These are phyloP conservation scores for Cataglyphis albicans DNA, from an alignment of 2,888 invertebrate genomes.

Conservation along the genomic window DNA sequence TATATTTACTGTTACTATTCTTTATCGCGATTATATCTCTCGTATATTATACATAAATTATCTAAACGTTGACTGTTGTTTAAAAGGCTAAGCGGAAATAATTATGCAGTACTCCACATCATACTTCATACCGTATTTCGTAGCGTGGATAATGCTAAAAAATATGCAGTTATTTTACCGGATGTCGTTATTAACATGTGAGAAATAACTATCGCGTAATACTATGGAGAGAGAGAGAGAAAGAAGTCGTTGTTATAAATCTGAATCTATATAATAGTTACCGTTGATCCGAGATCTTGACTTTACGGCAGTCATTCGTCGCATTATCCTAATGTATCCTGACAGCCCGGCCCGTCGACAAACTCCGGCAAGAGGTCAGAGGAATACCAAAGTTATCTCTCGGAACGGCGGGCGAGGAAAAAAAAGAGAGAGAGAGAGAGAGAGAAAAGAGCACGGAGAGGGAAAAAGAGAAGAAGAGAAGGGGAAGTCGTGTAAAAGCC, in stretches of 20 bases:
- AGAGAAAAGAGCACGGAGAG: slow-evolving; percentile 21
- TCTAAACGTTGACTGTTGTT: background rate
- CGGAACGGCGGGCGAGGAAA: slow-evolving; percentile 51
- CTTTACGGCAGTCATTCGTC: slow-evolving; percentile 74
- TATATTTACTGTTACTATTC: background rate
- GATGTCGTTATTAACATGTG: slow-evolving; percentile 49
- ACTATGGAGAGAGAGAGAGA: slow-evolving; percentile 22
- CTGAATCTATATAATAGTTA: slow-evolving; percentile 72
- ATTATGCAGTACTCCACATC: slow-evolving; percentile 5
- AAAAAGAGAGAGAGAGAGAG: slow-evolving; percentile 15
- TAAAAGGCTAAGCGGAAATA: slow-evolving; percentile 30
- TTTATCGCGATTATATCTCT: slow-evolving; percentile 23
- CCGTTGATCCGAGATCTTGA: slow-evolving; percentile 67
- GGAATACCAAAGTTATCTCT: slow-evolving; percentile 64
- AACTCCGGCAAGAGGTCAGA: slow-evolving; percentile 64
- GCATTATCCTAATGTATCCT: slow-evolving; percentile 76
- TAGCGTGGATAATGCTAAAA: slow-evolving; percentile 41
- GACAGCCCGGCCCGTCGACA: slow-evolving; percentile 72
- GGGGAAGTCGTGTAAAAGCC: slow-evolving; percentile 52
- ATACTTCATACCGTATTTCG: background rate
- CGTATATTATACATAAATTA: background rate
- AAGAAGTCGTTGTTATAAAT: slow-evolving; percentile 62
- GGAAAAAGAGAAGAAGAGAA: slow-evolving; percentile 24
- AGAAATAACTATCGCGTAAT: slow-evolving; percentile 19
- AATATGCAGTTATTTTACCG: slow-evolving; percentile 53